Evolutionary conservation across 2,888 invertebrate species (phyloP).

Genomic region (Hemithea aestivaria): DNA sequence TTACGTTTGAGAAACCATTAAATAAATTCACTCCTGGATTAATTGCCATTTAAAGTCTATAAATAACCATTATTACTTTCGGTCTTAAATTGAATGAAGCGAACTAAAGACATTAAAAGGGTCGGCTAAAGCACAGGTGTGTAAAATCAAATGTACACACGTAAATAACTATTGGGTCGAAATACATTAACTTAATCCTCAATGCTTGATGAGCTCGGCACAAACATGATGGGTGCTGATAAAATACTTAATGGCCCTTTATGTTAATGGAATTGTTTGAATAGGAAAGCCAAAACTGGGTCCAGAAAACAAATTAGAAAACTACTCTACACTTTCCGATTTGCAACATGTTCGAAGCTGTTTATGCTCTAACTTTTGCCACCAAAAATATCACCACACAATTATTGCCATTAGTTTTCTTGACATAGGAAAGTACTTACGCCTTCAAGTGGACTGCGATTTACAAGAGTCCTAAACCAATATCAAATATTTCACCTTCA

Average conservation of each 20-base stretch:
- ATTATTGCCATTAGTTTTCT: too few relatives aligned
- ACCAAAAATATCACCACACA: too few relatives aligned
- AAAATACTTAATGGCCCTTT: slow-evolving; percentile 16
- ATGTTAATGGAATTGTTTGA: slow-evolving; percentile 18
- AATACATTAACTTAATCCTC: slow-evolving; percentile 55
- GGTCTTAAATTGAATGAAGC: slow-evolving; percentile 47
- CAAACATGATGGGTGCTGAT: slow-evolving; percentile 24
- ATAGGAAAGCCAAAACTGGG: slow-evolving; percentile 6
- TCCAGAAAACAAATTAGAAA: neutral
- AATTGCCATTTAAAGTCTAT: slow-evolving; percentile 22
- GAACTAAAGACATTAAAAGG: slow-evolving; percentile 66
- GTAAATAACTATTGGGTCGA: slow-evolving; percentile 53
- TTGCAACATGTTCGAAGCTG: too few relatives aligned
- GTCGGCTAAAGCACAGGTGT: slow-evolving; percentile 59
- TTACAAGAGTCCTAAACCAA: slow-evolving; percentile 11
- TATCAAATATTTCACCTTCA: slow-evolving; percentile 18
- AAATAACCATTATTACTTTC: slow-evolving; percentile 33
- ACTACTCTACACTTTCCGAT: too few relatives aligned
- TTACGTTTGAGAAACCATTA: slow-evolving; percentile 18
- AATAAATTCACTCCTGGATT: slow-evolving; percentile 14
- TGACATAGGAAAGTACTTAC: neutral
- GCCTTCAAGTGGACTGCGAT: slow-evolving; percentile 3
- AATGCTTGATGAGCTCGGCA: slow-evolving; percentile 22
- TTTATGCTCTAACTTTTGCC: too few relatives aligned
- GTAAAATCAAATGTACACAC: slow-evolving; percentile 63